Conservation (phyloP, 2,797 vertebrate genomes). For the Eleutherodactylus coqui region DNA sequence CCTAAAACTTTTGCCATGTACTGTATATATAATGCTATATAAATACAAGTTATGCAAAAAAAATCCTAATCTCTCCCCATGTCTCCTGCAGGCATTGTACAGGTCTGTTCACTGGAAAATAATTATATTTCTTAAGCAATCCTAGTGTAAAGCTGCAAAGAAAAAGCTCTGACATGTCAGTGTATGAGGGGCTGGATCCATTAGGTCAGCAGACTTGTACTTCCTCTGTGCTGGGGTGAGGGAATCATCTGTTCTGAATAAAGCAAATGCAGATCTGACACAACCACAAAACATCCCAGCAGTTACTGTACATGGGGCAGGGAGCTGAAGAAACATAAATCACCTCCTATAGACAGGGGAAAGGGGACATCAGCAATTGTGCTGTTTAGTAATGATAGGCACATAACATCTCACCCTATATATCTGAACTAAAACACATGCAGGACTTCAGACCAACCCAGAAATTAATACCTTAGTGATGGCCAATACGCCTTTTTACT, state of each 20-base stretch:
- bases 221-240: background rate
- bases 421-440: background rate
- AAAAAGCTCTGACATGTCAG: background rate
- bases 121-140: background rate
- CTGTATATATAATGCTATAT: background rate
- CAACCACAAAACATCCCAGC: background rate
- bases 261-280: conserved; percentile 14
- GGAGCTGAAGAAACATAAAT: conserved; percentile 3
- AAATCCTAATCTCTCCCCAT: background rate
- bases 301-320: background rate
- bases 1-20: too few relatives aligned
- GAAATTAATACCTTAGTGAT: background rate
- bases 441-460: background rate
- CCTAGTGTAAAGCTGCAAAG: background rate
- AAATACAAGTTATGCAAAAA: background rate
- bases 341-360: background rate
- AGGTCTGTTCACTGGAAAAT: background rate
- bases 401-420: background rate
- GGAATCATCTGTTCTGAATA: conserved; percentile 22
- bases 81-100: background rate
- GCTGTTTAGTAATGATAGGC: background rate
- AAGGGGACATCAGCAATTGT: background rate
- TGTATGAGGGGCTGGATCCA: background rate
- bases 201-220: background rate
- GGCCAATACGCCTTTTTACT: too few relatives aligned